Base-by-base conservation (phyloP, 2,113 vertebrate species). In the Anguilla rostrata region DNA sequence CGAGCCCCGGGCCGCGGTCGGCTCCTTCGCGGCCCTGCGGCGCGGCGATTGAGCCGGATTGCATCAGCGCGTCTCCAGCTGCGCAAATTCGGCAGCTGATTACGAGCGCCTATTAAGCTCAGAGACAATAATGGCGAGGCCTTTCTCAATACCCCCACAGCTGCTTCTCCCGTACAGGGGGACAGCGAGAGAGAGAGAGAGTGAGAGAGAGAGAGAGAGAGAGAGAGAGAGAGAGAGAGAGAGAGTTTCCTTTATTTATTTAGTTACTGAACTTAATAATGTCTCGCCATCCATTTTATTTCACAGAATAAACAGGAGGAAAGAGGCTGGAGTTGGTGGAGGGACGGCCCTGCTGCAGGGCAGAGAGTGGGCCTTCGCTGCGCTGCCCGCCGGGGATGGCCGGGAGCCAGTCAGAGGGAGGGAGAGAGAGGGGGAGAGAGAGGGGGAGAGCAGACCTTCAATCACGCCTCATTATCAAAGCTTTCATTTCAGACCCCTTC, bases 361-460 rank as follows among this genome's bases (percentile, higher is more conserved):
- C 7, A 53, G 9, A 14, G 49, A 53, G 8, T 14, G 60, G 60
- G 20, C 60, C 18, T 66, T 66, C 26, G 60, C 60, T 66, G 26
- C 26, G 90, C 86, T 84, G 86, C 91, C 26, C 60, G 90, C 92
- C 88, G 87, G 86, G 83, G 84, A 75, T 34, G 71, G 71, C 71
- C 71, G 71, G 1, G 16, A 2, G 71, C 71, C n/a, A 29, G 71
- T 75, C 71, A 11, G 63, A 71, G 71, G n/a, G 71, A 39, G 57
- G 78, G 0, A 20, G 75, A 22, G 43, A 26, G 12, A 66, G 40
- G n/a, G 63, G 20, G 57, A 85, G 0, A 20, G 75, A 22, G 43
- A 26, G 12, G 12, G 43, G 14, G 12, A 66, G 40, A 43, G 63
- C 22, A n/a, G n/a, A 9, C 71, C 71, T 75, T 75, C 71, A 75